These are phyloP conservation scores for Drosophila kepulauana DNA, from an alignment of 1,140 invertebrate genomes.

Conservation along the genomic window DNA sequence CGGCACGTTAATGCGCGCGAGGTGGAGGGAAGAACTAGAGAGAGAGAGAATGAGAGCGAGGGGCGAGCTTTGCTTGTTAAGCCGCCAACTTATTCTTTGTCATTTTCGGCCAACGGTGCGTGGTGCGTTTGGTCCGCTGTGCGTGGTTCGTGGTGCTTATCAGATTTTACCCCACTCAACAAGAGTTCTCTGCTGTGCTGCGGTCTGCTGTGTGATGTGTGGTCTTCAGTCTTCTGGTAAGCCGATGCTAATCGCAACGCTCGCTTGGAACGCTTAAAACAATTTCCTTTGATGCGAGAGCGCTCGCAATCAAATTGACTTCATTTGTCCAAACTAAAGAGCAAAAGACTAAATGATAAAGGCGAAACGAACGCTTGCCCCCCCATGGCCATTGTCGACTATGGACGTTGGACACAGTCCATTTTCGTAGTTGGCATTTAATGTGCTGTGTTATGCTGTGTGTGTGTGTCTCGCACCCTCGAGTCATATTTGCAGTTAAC, in stretches of 20 bases:
- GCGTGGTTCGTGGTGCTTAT: slow-evolving; percentile 33
- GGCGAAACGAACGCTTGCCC: slow-evolving; percentile 1
- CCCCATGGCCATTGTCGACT: slow-evolving; percentile 11
- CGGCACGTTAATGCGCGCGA: slow-evolving; percentile 25
- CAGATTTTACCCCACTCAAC: slow-evolving; percentile 55
- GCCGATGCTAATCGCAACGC: slow-evolving; percentile 71
- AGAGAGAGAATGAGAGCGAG: neutral
- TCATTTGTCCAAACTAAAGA: slow-evolving; percentile 71
- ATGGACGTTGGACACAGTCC: slow-evolving; percentile 39
- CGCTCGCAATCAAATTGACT: slow-evolving; percentile 75
- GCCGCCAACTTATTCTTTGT: slow-evolving; percentile 62
- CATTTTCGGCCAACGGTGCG: slow-evolving; percentile 41
- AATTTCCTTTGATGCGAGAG: slow-evolving; percentile 76
- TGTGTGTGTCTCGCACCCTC: slow-evolving; percentile 47
- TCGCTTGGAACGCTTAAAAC: slow-evolving; percentile 70
- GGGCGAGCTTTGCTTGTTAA: slow-evolving; percentile 50
- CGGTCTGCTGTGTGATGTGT: neutral
- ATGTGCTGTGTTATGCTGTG: slow-evolving; percentile 20
- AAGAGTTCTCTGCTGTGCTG: neutral
- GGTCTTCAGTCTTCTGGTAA: slow-evolving; percentile 16
- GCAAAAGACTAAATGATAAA: slow-evolving; percentile 78
- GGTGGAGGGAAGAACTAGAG: neutral
- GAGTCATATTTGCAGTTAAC: slow-evolving; percentile 76
- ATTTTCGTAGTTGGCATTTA: slow-evolving; percentile 41
- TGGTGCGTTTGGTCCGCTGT: too few species aligned